phyloP scores from a whole-genome alignment of 2,113 vertebrate genomes.

The Perognathus longimembris region DNA sequence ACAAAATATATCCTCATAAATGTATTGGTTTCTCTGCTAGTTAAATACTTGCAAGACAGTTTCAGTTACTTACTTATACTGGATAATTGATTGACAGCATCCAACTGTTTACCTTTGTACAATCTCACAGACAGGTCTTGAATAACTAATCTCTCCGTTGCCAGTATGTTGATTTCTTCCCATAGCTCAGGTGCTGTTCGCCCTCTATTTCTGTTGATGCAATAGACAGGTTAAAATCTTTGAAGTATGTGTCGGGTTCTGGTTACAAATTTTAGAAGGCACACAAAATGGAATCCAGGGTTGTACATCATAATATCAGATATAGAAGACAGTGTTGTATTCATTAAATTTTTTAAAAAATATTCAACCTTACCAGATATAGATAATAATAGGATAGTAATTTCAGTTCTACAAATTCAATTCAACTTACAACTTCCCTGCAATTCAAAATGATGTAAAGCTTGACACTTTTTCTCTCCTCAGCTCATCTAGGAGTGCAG shows the following conservation, averaged over 20 bases:
- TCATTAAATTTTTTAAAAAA: background rate
- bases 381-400: background rate
- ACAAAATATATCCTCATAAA: conserved; percentile 39
- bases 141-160: conserved; percentile 37
- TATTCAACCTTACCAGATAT: background rate
- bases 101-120: conserved; percentile 66
- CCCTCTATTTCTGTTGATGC: conserved; percentile 40
- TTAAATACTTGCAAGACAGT: conserved; percentile 61
- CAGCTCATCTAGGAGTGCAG: background rate
- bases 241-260: conserved; percentile 46
- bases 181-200: background rate
- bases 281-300: background rate
- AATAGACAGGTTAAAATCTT: conserved; percentile 11
- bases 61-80: conserved; percentile 18
- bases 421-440: background rate
- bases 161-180: conserved; percentile 48
- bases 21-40: conserved; percentile 41
- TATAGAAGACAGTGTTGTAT: background rate
- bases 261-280: conserved; percentile 54
- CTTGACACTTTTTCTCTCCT: background rate
- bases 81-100: conserved; percentile 62
- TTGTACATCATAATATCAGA: background rate
- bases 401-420: background rate
- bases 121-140: conserved; percentile 56
- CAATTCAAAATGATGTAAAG: background rate